These are phyloP conservation scores for Altica lythri DNA, from an alignment of 2,888 invertebrate species.

Conservation along the genomic window DNA sequence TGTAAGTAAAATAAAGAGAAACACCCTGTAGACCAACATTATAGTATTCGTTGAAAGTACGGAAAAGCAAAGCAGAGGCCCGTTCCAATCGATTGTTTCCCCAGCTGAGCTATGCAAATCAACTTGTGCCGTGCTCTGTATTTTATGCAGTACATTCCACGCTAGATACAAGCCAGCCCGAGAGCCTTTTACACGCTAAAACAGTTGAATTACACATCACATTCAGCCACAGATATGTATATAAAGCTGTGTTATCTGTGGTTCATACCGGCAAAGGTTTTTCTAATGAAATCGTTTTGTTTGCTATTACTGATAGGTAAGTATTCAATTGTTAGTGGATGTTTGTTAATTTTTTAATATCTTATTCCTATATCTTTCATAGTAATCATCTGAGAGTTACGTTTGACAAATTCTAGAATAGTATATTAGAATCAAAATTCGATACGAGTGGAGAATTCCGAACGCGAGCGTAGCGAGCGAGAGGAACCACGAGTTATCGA, in stretches of 20 bases:
- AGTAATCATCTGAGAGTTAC: too few relatives aligned
- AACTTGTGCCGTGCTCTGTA: conserved; percentile 57
- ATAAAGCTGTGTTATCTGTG: conserved; percentile 24
- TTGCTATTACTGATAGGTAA: conserved; percentile 9
- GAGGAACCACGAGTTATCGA: too few relatives aligned
- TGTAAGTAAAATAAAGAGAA: too few relatives aligned
- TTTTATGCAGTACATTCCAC: conserved; percentile 55
- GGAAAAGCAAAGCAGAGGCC: conserved; percentile 35
- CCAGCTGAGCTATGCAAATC: conserved; percentile 60
- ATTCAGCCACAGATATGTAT: conserved; percentile 36
- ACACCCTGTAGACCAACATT: too few relatives aligned
- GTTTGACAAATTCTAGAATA: too few relatives aligned
- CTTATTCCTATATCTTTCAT: too few relatives aligned
- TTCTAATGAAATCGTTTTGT: conserved; percentile 25
- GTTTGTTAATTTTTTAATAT: too few relatives aligned
- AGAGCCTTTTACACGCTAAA: conserved; percentile 43
- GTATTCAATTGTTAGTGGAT: too few relatives aligned
- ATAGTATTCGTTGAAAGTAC: conserved; percentile 4
- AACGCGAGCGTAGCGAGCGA: too few relatives aligned
- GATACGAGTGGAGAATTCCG: too few relatives aligned
- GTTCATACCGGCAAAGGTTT: conserved; percentile 17
- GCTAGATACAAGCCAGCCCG: conserved; percentile 39
- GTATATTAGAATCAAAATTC: too few relatives aligned
- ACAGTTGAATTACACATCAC: conserved; percentile 42
- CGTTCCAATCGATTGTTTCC: conserved; percentile 39